These are phyloP conservation scores for Laupala kohalensis DNA, from an alignment of 1,140 invertebrate genomes.

Conservation along the genomic window DNA sequence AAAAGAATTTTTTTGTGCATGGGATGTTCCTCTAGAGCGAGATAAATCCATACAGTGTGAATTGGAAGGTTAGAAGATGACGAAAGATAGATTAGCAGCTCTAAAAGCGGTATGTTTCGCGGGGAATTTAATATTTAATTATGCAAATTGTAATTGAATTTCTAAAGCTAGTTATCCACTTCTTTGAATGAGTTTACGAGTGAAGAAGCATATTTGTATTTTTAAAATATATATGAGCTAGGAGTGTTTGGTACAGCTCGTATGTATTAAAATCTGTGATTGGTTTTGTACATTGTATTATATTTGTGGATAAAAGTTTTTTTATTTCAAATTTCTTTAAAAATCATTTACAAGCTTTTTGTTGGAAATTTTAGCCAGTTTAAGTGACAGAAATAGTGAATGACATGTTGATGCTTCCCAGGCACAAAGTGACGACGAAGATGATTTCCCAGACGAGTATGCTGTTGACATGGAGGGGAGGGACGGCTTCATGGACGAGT, in stretches of 20 bases:
- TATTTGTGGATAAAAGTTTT: too few species aligned
- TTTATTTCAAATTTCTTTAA: too few species aligned
- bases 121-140: neutral
- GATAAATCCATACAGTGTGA: constrained; percentile 21
- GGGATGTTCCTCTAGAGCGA: neutral
- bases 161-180: too few species aligned
- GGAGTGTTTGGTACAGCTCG: too few species aligned
- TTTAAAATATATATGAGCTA: too few species aligned
- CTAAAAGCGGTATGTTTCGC: constrained; percentile 72
- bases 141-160: too few species aligned
- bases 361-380: too few species aligned
- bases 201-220: too few species aligned
- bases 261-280: too few species aligned
- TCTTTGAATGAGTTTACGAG: too few species aligned
- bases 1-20: neutral
- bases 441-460: constrained; percentile 35
- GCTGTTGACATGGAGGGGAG: constrained; percentile 32
- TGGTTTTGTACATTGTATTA: too few species aligned
- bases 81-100: constrained; percentile 95
- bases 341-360: too few species aligned
- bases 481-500: constrained; percentile 42
- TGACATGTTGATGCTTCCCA: constrained; percentile 11
- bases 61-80: constrained; percentile 63
- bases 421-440: constrained; percentile 38
- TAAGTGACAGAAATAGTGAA: neutral